These are phyloP conservation scores for Invenusta paracnida DNA, from an alignment of 2,888 invertebrate genomes.

Conservation along the genomic window DNA sequence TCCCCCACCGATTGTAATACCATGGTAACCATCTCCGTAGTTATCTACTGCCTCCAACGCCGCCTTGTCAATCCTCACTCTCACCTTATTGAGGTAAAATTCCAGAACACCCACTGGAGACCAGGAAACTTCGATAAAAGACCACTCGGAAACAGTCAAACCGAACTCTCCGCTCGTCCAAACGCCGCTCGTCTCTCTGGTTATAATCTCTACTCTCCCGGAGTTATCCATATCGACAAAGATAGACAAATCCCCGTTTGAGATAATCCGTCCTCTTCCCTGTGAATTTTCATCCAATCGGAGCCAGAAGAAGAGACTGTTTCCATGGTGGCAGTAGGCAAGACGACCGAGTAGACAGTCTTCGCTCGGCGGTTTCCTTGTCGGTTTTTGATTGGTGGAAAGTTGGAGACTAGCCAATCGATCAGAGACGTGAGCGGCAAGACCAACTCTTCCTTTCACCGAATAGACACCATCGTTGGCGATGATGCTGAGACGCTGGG, in stretches of 20 bases:
- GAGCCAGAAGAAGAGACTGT: neutral
- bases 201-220: too few species aligned
- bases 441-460: neutral
- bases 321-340: neutral
- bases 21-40: neutral
- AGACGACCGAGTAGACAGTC: neutral
- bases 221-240: neutral
- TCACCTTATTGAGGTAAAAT: neutral
- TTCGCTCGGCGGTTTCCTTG: too few species aligned
- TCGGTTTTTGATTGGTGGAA: neutral
- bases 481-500: neutral
- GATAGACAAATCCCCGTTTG: neutral
- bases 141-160: neutral
- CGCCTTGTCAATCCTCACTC: too few species aligned
- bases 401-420: neutral
- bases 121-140: neutral
- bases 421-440: neutral
- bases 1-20: neutral
- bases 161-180: neutral
- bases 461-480: neutral
- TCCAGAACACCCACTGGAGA: neutral
- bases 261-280: neutral
- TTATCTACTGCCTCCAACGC: neutral
- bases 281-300: neutral
- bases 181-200: too few species aligned